Conservation (phyloP, 2,113 vertebrate species). For the Scalopus aquaticus region DNA sequence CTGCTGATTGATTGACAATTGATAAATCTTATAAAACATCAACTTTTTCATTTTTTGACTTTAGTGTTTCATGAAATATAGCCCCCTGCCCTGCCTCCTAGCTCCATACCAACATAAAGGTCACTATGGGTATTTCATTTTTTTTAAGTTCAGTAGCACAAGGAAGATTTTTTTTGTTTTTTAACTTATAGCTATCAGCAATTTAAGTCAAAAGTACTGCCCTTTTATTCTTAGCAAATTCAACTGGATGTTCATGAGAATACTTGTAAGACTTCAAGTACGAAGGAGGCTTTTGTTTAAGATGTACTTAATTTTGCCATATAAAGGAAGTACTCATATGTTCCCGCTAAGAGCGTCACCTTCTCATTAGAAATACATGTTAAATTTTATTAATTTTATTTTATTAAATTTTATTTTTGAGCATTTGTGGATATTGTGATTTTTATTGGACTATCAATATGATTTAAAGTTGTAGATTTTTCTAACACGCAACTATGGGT, state of each 20-base stretch:
- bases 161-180: not conserved
- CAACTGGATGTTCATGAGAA: not conserved
- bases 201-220: not conserved
- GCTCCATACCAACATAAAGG: not conserved
- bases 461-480: not conserved
- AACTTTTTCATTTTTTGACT: not conserved
- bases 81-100: not conserved
- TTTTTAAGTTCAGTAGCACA: not conserved
- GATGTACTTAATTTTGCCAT: not conserved
- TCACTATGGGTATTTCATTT: not conserved
- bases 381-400: not conserved
- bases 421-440: not conserved
- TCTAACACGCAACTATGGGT: not conserved
- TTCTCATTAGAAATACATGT: conserved; percentile 20
- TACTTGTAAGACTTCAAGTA: not conserved
- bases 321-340: not conserved
- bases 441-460: not conserved
- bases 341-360: not conserved
- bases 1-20: not conserved
- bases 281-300: not conserved
- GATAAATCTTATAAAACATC: not conserved
- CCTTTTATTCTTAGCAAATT: not conserved
- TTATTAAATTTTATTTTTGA: not conserved
- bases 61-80: not conserved
- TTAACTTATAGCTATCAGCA: not conserved